These are phyloP conservation scores for Brachionus manjavacas DNA, from an alignment of 1,140 invertebrate species.

Conservation along the genomic window DNA sequence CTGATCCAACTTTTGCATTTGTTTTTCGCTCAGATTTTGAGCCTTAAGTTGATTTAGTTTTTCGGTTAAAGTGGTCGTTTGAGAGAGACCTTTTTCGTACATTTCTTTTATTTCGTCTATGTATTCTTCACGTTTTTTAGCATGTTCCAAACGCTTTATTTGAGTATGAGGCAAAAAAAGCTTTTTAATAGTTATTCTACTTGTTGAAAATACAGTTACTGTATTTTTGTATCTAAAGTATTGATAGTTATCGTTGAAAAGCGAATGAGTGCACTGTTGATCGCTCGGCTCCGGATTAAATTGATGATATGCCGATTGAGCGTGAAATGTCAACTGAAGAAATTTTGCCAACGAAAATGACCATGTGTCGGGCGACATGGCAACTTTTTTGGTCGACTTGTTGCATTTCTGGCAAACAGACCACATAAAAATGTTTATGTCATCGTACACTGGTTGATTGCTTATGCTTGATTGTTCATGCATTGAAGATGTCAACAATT, in stretches of 20 bases:
- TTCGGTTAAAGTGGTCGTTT: background rate
- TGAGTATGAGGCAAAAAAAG: background rate
- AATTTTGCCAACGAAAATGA: constrained; percentile 84
- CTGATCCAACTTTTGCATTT: constrained; percentile 33
- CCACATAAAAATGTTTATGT: constrained; percentile 44
- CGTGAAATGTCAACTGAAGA: constrained; percentile 78
- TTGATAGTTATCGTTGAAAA: constrained; percentile 82
- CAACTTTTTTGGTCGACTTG: constrained; percentile 54
- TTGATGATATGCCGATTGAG: constrained; percentile 57
- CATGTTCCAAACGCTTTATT: background rate
- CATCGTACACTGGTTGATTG: constrained; percentile 40
- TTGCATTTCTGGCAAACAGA: constrained; percentile 27
- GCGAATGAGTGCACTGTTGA: constrained; percentile 70
- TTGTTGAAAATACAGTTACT: constrained; percentile 19
- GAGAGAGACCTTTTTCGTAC: background rate
- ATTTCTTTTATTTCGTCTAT: background rate
- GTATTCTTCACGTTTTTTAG: constrained; percentile 5
- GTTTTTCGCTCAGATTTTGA: background rate
- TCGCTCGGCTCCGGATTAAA: constrained; percentile 64
- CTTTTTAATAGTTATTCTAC: background rate
- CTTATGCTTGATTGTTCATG: background rate
- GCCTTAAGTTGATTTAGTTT: background rate
- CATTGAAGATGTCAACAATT: background rate
- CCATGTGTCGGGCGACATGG: constrained; percentile 75
- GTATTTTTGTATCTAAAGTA: constrained; percentile 65